These are phyloP conservation scores for Oryzias celebensis DNA, from an alignment of 2,113 vertebrate species.

Conservation along the genomic window DNA sequence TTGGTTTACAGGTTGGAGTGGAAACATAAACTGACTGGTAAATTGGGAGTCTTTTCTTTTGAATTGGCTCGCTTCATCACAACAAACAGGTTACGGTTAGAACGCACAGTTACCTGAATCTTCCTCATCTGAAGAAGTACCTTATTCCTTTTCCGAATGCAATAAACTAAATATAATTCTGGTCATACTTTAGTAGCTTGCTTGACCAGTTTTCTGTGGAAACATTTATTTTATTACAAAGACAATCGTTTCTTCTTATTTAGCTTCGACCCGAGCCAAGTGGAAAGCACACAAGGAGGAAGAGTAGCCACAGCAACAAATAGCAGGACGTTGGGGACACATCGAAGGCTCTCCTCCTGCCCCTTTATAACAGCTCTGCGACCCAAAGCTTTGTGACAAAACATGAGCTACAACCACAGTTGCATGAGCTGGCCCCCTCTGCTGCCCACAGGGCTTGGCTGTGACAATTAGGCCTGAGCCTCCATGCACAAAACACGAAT, in stretches of 20 bases:
- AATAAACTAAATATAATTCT: too few species aligned
- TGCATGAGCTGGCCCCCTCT: conserved; percentile 13
- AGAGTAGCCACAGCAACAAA: too few species aligned
- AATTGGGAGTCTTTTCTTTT: too few species aligned
- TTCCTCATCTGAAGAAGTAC: too few species aligned
- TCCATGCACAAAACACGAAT: conserved; percentile 51
- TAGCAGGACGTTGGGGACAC: not conserved
- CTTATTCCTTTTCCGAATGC: too few species aligned
- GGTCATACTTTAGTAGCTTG: not conserved
- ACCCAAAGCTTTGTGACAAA: conserved; percentile 29
- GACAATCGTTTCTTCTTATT: conserved; percentile 11
- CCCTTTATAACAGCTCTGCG: conserved; percentile 4
- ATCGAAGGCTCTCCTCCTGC: not conserved
- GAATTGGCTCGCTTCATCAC: too few species aligned
- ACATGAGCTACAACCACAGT: conserved; percentile 34
- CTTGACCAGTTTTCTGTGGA: not conserved
- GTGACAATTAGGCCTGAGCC: conserved; percentile 44
- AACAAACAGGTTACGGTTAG: too few species aligned
- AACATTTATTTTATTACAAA: conserved; percentile 5
- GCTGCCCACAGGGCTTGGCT: conserved; percentile 31
- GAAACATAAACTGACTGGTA: too few species aligned
- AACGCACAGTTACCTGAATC: too few species aligned
- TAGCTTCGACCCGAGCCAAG: not conserved
- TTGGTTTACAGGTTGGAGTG: too few species aligned
- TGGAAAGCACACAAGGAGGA: not conserved